Evolutionary conservation across 2,113 vertebrate genomes (phyloP), one percentile per base, ranked within the genome.

Genomic region (Cynopterus brachyotis): DNA sequence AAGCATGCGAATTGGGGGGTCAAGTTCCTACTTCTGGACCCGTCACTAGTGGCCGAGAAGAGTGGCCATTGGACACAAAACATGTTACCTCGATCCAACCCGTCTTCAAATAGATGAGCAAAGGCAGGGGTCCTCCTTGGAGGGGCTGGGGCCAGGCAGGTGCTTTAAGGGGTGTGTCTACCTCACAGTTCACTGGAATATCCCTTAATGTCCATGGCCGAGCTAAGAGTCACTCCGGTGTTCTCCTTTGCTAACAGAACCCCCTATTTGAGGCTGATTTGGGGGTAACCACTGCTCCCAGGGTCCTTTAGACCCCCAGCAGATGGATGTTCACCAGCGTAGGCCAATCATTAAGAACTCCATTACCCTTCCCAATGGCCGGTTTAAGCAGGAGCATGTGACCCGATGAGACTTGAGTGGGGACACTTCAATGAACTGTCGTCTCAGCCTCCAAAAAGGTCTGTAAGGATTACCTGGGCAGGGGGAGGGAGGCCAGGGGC

Each of bases 391-490:
- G 28, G 37, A 24, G n/a, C 42, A 9, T 1, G 1, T 5, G 57
- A 28, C 40, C 1, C 24, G 2, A 0, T 2, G 32, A 55, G 26
- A 57, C 42, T 19, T 2, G 1, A 15, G n/a, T 0, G 4, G 50
- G 62, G 53, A 40, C 20, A 8, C 42, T 9, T 24, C 17, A 5
- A 1, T 7, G 26, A 28, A 9, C 47, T 1, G 0, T 50, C 45
- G 15, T 73, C 84, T 15, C 1, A 22, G 66, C 30, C 35, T 67
- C 72, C 17, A 7, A 4, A 4, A 66, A 75, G 53, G 8, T 62
- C 82, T 3, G 3, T 5, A 37, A 42, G 42, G 40, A 5, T 40
- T 10, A 16, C 30, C 32, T 20, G 8, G 45, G 32, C 22, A 47
- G 47, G 47, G 47, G 47, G 12, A 13, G 47, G 12, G 47, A 19